Evolutionary conservation across 2,888 invertebrate genomes (phyloP).

Genomic region (Mythimna lalbum): DNA sequence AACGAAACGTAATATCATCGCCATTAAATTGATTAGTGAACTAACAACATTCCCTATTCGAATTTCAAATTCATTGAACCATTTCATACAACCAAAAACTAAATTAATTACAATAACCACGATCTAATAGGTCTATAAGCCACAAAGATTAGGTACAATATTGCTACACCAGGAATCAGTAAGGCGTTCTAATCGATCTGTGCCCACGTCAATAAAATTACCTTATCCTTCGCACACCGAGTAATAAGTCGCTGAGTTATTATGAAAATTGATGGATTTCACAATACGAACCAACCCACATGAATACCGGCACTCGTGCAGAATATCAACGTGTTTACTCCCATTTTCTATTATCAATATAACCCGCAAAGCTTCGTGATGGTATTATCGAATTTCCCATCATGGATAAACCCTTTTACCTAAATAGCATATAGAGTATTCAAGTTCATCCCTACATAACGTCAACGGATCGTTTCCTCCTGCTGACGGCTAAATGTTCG

Average conservation of each 20-base stretch:
- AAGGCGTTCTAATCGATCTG: conserved; percentile 32
- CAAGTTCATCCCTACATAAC: conserved; percentile 73
- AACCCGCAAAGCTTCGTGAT: conserved; percentile 73
- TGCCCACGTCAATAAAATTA: conserved; percentile 30
- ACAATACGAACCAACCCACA: conserved; percentile 35
- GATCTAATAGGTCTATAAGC: conserved; percentile 20
- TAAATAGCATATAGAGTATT: conserved; percentile 83
- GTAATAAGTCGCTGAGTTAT: conserved; percentile 30
- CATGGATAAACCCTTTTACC: conserved; percentile 85
- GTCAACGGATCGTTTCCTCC: conserved; percentile 63
- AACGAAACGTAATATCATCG: background rate
- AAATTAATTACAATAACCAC: conserved; percentile 18
- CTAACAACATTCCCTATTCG: background rate
- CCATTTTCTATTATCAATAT: conserved; percentile 75
- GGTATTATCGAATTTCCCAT: conserved; percentile 79
- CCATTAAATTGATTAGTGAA: background rate
- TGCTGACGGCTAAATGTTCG: conserved; percentile 42
- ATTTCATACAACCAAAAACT: background rate
- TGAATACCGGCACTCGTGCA: conserved; percentile 56
- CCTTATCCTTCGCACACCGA: conserved; percentile 22
- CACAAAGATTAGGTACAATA: conserved; percentile 13
- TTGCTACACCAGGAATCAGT: conserved; percentile 8
- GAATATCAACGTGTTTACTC: conserved; percentile 69
- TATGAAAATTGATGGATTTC: conserved; percentile 60
- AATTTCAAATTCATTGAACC: conserved; percentile 10